These are phyloP conservation scores for Anthrax anthrax DNA, from an alignment of 2,888 invertebrate species.

Conservation along the genomic window DNA sequence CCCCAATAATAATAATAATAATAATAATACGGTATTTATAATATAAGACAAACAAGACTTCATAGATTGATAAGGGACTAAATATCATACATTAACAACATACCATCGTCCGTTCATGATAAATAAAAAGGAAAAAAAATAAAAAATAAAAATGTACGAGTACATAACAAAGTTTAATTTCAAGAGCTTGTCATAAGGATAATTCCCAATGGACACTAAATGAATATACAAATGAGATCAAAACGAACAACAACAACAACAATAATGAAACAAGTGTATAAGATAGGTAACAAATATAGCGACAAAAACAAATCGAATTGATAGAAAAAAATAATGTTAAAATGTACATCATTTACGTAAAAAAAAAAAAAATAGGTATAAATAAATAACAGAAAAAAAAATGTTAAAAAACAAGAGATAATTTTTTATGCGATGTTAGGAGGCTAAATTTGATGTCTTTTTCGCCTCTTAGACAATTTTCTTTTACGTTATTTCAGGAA, in stretches of 20 bases:
- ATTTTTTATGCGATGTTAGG: not conserved
- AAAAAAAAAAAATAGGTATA: slow-evolving; percentile 1
- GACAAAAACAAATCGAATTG: not conserved
- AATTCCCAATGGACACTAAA: slow-evolving; percentile 7
- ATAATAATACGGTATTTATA: not conserved
- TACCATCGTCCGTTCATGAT: too few relatives aligned
- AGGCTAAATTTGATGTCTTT: slow-evolving; percentile 12
- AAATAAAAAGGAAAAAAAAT: not conserved
- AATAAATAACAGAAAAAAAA: slow-evolving; percentile 5
- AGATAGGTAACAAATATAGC: not conserved
- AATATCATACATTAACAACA: not conserved
- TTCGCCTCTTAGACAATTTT: slow-evolving; percentile 10
- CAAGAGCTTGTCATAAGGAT: slow-evolving; percentile 9
- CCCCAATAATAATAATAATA: not conserved
- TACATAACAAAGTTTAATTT: slow-evolving; percentile 5
- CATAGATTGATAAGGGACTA: slow-evolving; percentile 2
- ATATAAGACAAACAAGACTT: slow-evolving; percentile 3
- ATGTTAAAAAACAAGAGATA: not conserved
- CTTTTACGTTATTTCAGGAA: slow-evolving; percentile 4
- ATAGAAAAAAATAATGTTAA: not conserved
- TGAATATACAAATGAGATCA: too few relatives aligned
- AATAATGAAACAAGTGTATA: slow-evolving; percentile 7
- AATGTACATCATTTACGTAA: slow-evolving; percentile 1
- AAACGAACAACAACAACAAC: too few relatives aligned
- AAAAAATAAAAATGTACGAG: not conserved